Evolutionary conservation across 2,797 vertebrate species (phyloP).

Genomic region (Enoplosus armatus): DNA sequence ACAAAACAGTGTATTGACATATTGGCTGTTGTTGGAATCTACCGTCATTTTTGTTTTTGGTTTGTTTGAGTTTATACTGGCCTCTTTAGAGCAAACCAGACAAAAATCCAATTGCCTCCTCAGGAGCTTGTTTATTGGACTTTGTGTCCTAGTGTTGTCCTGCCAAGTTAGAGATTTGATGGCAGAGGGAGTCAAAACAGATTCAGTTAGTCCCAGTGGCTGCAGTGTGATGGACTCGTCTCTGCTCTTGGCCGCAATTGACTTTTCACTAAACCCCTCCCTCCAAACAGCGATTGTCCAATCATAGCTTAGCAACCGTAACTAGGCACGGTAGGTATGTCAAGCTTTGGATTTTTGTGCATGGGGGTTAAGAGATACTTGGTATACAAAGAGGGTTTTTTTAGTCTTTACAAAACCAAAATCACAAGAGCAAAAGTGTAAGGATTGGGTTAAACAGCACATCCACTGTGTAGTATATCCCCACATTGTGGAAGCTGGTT

Average conservation of each 20-base stretch:
- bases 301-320: not conserved
- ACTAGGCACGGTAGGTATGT: not conserved
- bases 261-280: not conserved
- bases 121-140: conserved; percentile 12
- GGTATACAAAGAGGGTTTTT: not conserved
- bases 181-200: conserved; percentile 14
- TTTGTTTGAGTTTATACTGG: not conserved
- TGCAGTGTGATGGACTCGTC: conserved; percentile 1
- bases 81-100: not conserved
- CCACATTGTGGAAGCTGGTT: not conserved
- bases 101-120: conserved; percentile 1
- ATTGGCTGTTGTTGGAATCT: not conserved
- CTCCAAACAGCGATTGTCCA: not conserved
- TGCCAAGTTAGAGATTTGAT: conserved; percentile 21
- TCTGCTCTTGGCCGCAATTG: not conserved
- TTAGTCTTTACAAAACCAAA: not conserved
- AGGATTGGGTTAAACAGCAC: not conserved
- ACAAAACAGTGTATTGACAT: not conserved
- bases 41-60: not conserved
- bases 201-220: conserved; percentile 2
- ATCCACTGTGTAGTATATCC: not conserved
- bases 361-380: not conserved
- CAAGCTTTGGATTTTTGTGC: not conserved
- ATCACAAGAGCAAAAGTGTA: not conserved
- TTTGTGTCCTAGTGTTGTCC: conserved; percentile 5